Evolutionary conservation across 2,888 invertebrate species (phyloP), one percentile per base, ranked within the genome.

Genomic region (Cephus rjabovi): DNA sequence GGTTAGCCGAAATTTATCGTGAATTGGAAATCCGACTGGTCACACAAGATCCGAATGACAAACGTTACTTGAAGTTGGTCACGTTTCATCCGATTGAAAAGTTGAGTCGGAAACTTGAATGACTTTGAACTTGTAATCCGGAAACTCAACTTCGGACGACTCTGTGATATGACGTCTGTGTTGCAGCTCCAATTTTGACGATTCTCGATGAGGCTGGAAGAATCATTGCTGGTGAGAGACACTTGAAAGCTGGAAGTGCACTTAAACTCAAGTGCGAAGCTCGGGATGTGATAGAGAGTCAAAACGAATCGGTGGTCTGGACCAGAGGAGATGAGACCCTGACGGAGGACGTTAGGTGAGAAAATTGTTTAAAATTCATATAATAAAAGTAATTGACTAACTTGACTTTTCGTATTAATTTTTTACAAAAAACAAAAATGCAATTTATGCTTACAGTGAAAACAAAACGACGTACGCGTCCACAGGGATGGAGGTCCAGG

Each of bases 151-250:
- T 34, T 34, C 9, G 0, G 1, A 34, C 9, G 12, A 12, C 37
- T 37, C 37, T 4, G 40, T 40, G 4, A 40, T 4, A 9, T 15
- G 4, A 15, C 15, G 40, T 70, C 74, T 4, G 68, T 12, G 74
- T 92, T 91, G 70, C 91, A 94, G 94, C 94, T 77, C 94, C 94
- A n/a, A 93, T 93, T 84, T 92, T 94, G 83, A 92, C 92, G 84
- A 94, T 94, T 87, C 92, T 93, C 83, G 94, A 94, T 88, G 94
- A 94, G 89, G 93, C 93, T 77, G 93, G 93, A 75, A 92, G 94
- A 83, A 92, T 92, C 83, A 93, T 94, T 84, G 92, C 93, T 75
- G 93, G 90, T 40, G 93, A 94, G 88, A 91, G 94, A 79, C 94
- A 94, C 90, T 93, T 94, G 87, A 94, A 94, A 87, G 93, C 93